Percentiles rank a stretch among this genome's conserved stretches.
These are phyloP conservation scores for Gallinago paraguaiae DNA, from an alignment of 2,113 vertebrate species.

Conservation along the genomic window DNA sequence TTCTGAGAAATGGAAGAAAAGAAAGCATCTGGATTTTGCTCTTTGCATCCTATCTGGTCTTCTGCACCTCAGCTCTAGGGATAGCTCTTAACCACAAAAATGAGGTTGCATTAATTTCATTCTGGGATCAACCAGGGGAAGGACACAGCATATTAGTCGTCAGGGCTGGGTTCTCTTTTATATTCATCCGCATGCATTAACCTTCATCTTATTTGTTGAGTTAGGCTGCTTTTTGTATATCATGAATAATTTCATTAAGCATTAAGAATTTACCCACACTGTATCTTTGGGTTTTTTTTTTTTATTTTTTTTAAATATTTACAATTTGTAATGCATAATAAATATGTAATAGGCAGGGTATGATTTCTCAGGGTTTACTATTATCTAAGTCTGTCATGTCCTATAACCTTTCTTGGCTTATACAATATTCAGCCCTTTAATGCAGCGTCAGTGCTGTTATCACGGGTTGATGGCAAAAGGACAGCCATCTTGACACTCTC, in stretches of 20 bases:
- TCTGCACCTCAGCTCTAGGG: slow-evolving; percentile 7
- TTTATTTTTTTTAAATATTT: slow-evolving; percentile 76
- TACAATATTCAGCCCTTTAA: slow-evolving; percentile 74
- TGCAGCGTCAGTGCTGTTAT: slow-evolving; percentile 70
- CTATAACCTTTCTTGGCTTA: slow-evolving; percentile 76
- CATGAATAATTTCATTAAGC: slow-evolving; percentile 84
- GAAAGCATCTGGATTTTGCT: not conserved
- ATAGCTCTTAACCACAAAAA: slow-evolving; percentile 62
- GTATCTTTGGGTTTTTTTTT: slow-evolving; percentile 55
- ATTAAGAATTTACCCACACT: slow-evolving; percentile 76
- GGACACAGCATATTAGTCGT: slow-evolving; percentile 57
- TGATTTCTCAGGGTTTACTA: slow-evolving; percentile 70
- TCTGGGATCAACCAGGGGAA: slow-evolving; percentile 62
- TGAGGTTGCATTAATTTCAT: slow-evolving; percentile 66
- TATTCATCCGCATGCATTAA: slow-evolving; percentile 79
- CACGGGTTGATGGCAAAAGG: slow-evolving; percentile 75
- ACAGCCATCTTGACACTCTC: slow-evolving; percentile 76
- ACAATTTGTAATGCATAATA: slow-evolving; percentile 78
- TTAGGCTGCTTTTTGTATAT: slow-evolving; percentile 75
- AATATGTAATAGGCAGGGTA: slow-evolving; percentile 75
- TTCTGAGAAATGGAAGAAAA: not conserved
- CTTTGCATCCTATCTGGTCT: not conserved
- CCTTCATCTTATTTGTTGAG: slow-evolving; percentile 82
- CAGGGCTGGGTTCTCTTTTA: slow-evolving; percentile 56
- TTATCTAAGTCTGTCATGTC: slow-evolving; percentile 77